Evolutionary conservation across 2,797 vertebrate genomes (phyloP).

Genomic region (Ibycter americanus): DNA sequence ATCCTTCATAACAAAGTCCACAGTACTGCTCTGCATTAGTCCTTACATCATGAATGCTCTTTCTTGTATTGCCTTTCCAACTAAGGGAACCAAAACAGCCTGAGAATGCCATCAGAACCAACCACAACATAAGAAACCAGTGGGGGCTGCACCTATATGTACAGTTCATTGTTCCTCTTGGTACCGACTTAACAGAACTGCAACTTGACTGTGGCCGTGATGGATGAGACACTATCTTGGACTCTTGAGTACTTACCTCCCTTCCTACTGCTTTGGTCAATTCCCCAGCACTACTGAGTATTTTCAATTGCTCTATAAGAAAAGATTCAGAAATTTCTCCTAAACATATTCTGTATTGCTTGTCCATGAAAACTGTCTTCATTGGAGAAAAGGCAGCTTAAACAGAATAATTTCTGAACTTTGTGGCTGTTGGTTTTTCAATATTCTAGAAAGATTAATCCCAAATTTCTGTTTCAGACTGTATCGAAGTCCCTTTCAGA

Average conservation of each 20-base stretch:
- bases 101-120: background rate
- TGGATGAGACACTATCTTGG: background rate
- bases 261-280: background rate
- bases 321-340: background rate
- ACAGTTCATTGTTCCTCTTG: background rate
- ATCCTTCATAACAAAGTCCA: background rate
- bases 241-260: background rate
- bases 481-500: background rate
- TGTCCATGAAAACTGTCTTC: background rate
- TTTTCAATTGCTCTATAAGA: background rate
- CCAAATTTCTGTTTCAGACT: background rate
- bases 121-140: background rate
- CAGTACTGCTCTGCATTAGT: background rate
- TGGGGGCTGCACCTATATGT: background rate
- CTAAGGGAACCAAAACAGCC: background rate
- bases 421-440: background rate
- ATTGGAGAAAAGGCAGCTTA: background rate
- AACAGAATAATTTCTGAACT: background rate
- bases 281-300: background rate
- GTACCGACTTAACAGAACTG: background rate
- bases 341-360: background rate
- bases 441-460: background rate
- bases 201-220: too few species aligned
- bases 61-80: background rate
- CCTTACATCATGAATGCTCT: background rate